These are phyloP conservation scores for Grammomys dolichurus DNA, from an alignment of 2,113 vertebrate species.

Conservation along the genomic window DNA sequence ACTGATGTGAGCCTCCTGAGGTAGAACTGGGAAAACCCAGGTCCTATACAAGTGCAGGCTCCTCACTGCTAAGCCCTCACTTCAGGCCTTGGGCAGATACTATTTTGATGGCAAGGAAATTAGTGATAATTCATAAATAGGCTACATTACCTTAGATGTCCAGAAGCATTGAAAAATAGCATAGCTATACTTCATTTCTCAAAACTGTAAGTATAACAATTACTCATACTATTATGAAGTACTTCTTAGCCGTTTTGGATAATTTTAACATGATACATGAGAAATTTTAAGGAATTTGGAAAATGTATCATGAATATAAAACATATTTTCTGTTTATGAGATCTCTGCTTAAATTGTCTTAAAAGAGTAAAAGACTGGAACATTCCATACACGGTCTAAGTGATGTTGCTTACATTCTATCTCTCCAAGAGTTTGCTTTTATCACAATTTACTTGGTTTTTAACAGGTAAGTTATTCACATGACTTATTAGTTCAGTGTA, in stretches of 20 bases:
- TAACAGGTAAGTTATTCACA: not conserved
- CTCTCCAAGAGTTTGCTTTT: constrained; percentile 40
- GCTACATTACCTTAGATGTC: constrained; percentile 10
- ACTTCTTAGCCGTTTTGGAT: not conserved
- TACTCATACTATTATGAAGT: not conserved
- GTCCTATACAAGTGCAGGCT: accelerated
- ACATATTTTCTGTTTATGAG: not conserved
- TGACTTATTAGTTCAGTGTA: not conserved
- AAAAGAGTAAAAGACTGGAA: constrained; percentile 34
- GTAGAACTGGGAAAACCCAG: not conserved
- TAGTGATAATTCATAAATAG: not conserved
- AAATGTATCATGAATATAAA: not conserved
- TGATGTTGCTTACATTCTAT: not conserved
- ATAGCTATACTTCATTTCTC: not conserved
- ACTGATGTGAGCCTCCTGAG: not conserved
- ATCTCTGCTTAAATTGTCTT: not conserved
- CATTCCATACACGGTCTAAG: not conserved
- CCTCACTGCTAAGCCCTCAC: not conserved
- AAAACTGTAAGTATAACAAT: not conserved
- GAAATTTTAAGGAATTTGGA: constrained; percentile 42
- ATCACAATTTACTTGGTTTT: constrained; percentile 30
- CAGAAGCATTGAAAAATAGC: not conserved
- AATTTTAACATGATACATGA: constrained; percentile 21
- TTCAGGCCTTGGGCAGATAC: not conserved
- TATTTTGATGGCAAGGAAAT: constrained; percentile 33